Conservation (phyloP, 2,888 invertebrate genomes). For the Drosophila pseudotakahashii region DNA sequence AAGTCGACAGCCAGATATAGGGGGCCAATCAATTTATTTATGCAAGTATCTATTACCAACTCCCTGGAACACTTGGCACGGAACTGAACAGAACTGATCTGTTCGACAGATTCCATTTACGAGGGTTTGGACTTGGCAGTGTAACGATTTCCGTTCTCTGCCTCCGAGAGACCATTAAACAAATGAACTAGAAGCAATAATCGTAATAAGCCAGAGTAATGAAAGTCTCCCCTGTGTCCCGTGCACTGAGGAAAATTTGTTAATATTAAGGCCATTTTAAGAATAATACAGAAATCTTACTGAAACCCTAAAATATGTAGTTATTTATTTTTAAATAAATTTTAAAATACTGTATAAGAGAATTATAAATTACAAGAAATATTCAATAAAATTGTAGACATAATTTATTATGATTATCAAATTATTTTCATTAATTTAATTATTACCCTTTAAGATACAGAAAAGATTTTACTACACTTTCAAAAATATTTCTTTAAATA, state of each 20-base stretch:
- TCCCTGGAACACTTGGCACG: slow-evolving; percentile 13
- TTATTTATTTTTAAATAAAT: too few relatives aligned
- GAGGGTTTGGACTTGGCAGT: slow-evolving; percentile 37
- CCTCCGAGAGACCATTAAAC: slow-evolving; percentile 60
- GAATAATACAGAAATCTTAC: too few relatives aligned
- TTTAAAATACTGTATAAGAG: too few relatives aligned
- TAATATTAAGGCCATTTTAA: too few relatives aligned
- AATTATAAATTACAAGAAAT: too few relatives aligned
- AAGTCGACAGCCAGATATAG: slow-evolving; percentile 22
- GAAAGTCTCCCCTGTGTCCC: neutral
- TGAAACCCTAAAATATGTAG: too few relatives aligned
- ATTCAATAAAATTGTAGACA: too few relatives aligned
- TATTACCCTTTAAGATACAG: too few relatives aligned
- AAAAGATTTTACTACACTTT: too few relatives aligned
- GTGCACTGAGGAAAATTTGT: slow-evolving; percentile 1
- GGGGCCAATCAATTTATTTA: slow-evolving; percentile 33
- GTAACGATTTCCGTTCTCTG: slow-evolving; percentile 53
- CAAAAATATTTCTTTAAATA: too few relatives aligned
- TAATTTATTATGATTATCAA: too few relatives aligned
- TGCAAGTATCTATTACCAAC: slow-evolving; percentile 38
- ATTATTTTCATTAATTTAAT: too few relatives aligned
- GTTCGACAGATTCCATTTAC: slow-evolving; percentile 20
- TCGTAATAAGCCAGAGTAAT: slow-evolving; percentile 57
- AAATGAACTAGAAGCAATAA: slow-evolving; percentile 74
- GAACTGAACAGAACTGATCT: slow-evolving; percentile 12